Conservation (phyloP, 2,888 invertebrate species). For the Aproaerema taeniolella region DNA sequence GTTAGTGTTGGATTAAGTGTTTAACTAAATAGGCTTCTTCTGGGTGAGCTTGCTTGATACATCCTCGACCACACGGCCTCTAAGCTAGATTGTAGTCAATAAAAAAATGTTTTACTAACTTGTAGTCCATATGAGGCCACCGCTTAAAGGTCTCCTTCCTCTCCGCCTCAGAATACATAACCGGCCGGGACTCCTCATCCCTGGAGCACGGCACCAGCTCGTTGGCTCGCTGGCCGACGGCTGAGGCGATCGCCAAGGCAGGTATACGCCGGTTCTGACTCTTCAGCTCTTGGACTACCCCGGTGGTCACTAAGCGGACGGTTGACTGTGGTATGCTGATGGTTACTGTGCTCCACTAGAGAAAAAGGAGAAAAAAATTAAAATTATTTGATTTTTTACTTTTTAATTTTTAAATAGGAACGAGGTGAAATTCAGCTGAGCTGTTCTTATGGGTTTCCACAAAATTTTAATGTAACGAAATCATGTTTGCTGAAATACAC, state of each 20-base stretch:
- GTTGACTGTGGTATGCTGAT: slow-evolving; percentile 87
- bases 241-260: slow-evolving; percentile 92
- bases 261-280: slow-evolving; percentile 89
- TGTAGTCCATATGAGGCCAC: slow-evolving; percentile 98
- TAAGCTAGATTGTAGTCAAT: too few species aligned
- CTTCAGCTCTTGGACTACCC: slow-evolving; percentile 89
- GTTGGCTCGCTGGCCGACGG: slow-evolving; percentile 90
- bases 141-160: slow-evolving; percentile 93
- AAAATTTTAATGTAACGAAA: too few species aligned
- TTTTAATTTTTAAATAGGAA: too few species aligned
- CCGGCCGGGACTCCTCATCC: slow-evolving; percentile 62
- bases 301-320: slow-evolving; percentile 87
- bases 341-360: slow-evolving; percentile 94
- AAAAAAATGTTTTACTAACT: too few species aligned
- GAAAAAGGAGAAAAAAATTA: slow-evolving; percentile 27
- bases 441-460: too few species aligned
- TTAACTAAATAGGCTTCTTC: too few species aligned
- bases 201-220: slow-evolving; percentile 81
- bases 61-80: too few species aligned
- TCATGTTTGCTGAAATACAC: too few species aligned
- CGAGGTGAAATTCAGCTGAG: too few species aligned
- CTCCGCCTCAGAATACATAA: slow-evolving; percentile 96
- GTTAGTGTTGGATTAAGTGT: too few species aligned
- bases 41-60: too few species aligned
- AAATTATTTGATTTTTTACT: too few species aligned